These are phyloP conservation scores for Poecilia velifera DNA, from an alignment of 2,797 vertebrate species.

Conservation along the genomic window DNA sequence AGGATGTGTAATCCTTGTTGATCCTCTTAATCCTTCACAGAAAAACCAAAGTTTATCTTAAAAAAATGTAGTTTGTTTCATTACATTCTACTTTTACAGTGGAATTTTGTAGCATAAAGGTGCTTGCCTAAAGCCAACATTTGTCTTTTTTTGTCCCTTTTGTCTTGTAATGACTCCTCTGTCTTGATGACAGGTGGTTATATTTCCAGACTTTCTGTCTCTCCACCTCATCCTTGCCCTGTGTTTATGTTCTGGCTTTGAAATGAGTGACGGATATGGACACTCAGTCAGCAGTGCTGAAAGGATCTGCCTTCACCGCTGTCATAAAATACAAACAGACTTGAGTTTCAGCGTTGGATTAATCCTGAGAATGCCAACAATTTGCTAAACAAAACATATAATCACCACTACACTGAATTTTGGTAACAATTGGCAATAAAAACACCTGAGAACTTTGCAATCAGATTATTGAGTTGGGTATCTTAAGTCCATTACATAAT, in stretches of 20 bases:
- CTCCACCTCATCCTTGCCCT: conserved; percentile 49
- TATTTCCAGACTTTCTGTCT: conserved; percentile 29
- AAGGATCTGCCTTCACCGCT: conserved; percentile 1
- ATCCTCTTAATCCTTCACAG: background rate
- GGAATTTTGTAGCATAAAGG: conserved; percentile 3
- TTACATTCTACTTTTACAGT: background rate
- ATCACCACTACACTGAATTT: background rate
- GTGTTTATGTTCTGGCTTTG: conserved; percentile 57
- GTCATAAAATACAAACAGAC: conserved; percentile 6
- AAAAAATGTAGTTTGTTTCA: background rate
- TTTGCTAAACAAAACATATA: background rate
- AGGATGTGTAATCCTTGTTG: background rate
- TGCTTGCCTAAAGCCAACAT: background rate
- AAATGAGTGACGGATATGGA: conserved; percentile 66
- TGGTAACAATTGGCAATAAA: background rate
- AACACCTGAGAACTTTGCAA: conserved; percentile 13
- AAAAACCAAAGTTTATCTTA: background rate
- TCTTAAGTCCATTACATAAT: conserved; percentile 41
- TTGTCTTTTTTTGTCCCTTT: background rate
- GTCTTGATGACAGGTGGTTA: conserved; percentile 7
- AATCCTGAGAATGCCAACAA: background rate
- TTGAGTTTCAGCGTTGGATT: background rate
- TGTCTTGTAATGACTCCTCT: background rate
- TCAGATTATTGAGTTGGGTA: conserved; percentile 12
- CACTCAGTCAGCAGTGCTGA: conserved; percentile 58